Evolutionary conservation across 2,888 invertebrate genomes (phyloP).

Genomic region (Melinaea marsaeus): DNA sequence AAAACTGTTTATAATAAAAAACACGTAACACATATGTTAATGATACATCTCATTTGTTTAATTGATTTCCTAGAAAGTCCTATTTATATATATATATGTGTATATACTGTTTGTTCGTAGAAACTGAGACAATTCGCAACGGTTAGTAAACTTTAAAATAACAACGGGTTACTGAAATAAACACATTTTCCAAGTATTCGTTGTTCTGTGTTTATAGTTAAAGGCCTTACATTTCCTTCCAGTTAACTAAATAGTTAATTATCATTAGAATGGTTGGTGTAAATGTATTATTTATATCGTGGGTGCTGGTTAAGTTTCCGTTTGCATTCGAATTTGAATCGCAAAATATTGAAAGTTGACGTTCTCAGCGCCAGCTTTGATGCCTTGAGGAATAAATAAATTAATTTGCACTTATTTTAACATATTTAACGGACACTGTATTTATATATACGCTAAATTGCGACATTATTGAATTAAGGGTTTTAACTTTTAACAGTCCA

Average conservation of each 20-base stretch:
- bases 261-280: constrained; percentile 61
- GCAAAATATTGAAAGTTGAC: constrained; percentile 24
- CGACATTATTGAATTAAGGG: neutral
- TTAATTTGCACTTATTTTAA: constrained; percentile 1
- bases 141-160: constrained; percentile 6
- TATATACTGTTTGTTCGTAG: too few species aligned
- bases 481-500: too few species aligned
- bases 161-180: constrained; percentile 4
- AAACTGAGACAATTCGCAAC: neutral
- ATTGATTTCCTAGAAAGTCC: constrained; percentile 32
- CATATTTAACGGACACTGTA: neutral
- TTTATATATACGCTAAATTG: neutral
- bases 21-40: constrained; percentile 30
- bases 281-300: constrained; percentile 62
- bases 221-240: constrained; percentile 51
- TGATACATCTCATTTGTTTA: constrained; percentile 29
- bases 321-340: constrained; percentile 35
- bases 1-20: constrained; percentile 21
- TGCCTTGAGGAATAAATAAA: constrained; percentile 11
- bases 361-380: constrained; percentile 10
- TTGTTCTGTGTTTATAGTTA: constrained; percentile 40
- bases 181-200: constrained; percentile 38
- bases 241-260: constrained; percentile 63
- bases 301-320: constrained; percentile 41
- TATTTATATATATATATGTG: too few species aligned